phyloP scores from a whole-genome alignment of 2,113 vertebrate genomes.

The Neomonachus schauinslandi region DNA sequence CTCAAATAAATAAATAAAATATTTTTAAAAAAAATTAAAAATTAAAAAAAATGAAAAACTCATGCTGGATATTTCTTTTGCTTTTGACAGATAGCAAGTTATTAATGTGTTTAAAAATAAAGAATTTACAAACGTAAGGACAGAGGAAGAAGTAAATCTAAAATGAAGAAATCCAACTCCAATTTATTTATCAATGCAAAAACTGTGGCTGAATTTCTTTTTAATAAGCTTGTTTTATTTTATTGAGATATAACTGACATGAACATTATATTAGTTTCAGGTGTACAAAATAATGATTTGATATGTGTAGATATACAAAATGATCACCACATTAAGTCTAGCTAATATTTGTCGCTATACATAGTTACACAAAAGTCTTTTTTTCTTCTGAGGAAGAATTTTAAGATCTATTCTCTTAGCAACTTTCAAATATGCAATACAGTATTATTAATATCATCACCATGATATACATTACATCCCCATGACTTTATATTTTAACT shows the following conservation, averaged over 20 bases:
- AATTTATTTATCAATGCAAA: background rate
- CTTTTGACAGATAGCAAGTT: background rate
- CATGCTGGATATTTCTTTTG: background rate
- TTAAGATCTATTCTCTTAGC: background rate
- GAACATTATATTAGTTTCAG: background rate
- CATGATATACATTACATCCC: background rate
- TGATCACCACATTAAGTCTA: background rate
- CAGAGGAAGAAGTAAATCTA: background rate
- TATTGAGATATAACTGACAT: background rate
- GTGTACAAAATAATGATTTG: background rate
- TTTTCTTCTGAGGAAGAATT: background rate
- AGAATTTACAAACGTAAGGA: background rate
- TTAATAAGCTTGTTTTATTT: background rate
- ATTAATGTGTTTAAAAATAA: conserved; percentile 1
- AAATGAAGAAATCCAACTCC: background rate
- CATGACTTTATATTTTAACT: background rate
- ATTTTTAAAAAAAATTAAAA: no score
- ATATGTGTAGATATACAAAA: background rate
- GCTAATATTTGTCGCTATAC: background rate
- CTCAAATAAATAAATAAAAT: no score
- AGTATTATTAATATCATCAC: background rate
- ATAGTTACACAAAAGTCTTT: background rate
- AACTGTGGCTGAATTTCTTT: background rate
- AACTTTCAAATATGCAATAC: background rate
- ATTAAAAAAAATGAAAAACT: background rate